Percentiles rank a stretch among this genome's conserved stretches.
Evolutionary conservation across 2,888 invertebrate species (phyloP).

Genomic region (Dynastes hyllus): DNA sequence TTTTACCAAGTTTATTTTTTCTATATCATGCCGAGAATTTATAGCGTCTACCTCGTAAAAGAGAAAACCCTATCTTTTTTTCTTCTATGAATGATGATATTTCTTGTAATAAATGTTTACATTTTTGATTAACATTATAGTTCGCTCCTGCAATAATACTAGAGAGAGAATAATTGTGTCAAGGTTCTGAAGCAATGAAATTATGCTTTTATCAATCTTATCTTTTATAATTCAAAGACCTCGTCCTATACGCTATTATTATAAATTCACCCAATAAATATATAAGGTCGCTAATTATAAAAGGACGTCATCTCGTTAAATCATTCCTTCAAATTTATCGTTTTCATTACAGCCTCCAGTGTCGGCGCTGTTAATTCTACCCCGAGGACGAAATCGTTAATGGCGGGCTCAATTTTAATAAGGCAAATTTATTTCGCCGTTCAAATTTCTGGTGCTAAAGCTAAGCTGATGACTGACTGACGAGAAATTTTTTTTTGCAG

Average conservation of each 20-base stretch:
- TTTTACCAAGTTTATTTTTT: no score
- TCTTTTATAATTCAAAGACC: background rate
- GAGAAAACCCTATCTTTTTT: no score
- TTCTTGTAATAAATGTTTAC: no score
- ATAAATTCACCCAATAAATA: conserved; percentile 4
- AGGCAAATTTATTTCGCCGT: conserved; percentile 17
- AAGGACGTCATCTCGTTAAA: conserved; percentile 15
- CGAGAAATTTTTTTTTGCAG: background rate
- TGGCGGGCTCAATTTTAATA: conserved; percentile 36
- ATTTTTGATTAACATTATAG: no score
- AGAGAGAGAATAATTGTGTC: no score
- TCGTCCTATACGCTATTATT: background rate
- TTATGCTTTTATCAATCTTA: no score
- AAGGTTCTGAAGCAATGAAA: no score
- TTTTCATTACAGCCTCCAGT: conserved; percentile 21
- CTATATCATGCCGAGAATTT: no score
- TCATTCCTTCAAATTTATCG: conserved; percentile 22
- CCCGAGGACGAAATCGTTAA: conserved; percentile 31
- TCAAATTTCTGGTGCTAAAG: background rate
- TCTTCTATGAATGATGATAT: no score
- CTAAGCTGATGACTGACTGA: background rate
- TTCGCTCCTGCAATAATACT: no score
- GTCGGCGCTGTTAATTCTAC: conserved; percentile 21
- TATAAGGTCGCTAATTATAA: conserved; percentile 23
- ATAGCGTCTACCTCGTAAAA: no score